A percentile compares a stretch with the other conserved stretches of the same genome.
These are phyloP conservation scores for Tupaia chinensis DNA, from an alignment of 2,113 vertebrate genomes.

Conservation along the genomic window DNA sequence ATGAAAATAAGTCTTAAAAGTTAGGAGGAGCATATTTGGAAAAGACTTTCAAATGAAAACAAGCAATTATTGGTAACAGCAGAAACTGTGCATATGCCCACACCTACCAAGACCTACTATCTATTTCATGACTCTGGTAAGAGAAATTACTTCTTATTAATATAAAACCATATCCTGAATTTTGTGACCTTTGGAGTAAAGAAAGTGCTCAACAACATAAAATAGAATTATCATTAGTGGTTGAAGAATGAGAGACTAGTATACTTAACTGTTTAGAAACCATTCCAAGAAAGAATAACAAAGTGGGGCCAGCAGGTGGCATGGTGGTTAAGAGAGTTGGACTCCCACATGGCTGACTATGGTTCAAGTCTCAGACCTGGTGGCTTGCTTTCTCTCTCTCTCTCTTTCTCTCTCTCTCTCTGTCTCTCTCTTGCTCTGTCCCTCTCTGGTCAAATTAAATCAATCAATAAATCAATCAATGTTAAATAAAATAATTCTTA, in stretches of 20 bases:
- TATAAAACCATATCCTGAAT: not conserved
- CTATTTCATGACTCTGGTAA: not conserved
- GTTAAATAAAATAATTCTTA: too few relatives aligned
- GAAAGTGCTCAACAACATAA: not conserved
- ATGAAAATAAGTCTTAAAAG: constrained; percentile 31
- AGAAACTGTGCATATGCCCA: not conserved
- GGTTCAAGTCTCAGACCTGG: too few relatives aligned
- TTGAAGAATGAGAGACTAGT: constrained; percentile 18
- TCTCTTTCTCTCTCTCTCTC: too few relatives aligned
- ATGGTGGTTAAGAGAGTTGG: too few relatives aligned
- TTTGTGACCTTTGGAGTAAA: constrained; percentile 46
- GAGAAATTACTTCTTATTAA: constrained; percentile 24
- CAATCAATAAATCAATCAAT: too few relatives aligned
- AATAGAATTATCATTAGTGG: constrained; percentile 26
- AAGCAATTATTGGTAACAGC: constrained; percentile 1
- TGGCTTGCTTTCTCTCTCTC: too few relatives aligned
- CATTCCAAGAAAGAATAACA: not conserved
- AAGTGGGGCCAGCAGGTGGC: not conserved
- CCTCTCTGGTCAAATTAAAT: too few relatives aligned
- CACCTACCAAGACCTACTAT: not conserved
- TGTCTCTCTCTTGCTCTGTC: too few relatives aligned
- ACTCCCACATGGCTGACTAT: too few relatives aligned
- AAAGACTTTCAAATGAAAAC: constrained; percentile 52
- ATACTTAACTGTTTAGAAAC: constrained; percentile 41
- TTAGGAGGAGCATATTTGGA: constrained; percentile 26